Evolutionary conservation across 1,140 invertebrate species (phyloP), one percentile per base, ranked within the genome.

Genomic region (Polyergus mexicanus): DNA sequence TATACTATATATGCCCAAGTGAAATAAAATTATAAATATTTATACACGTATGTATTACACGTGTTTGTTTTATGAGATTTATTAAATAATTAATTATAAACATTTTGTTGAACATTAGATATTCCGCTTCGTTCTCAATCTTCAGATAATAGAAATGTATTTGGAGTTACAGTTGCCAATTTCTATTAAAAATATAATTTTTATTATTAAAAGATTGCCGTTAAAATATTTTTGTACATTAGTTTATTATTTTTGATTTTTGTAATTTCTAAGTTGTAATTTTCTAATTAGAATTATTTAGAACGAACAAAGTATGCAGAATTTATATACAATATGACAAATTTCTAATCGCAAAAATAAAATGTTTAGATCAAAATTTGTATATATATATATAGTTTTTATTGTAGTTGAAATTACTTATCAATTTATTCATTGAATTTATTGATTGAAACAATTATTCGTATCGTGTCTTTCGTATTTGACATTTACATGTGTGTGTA

Each of bases 61-160:
- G 44, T 47, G 3, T 47, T 47, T 47, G 2, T 65, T 13, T 66
- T 5, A 7, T 65, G 11, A 63, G 28, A 77, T 77, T 77, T 77
- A 35, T 62, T 32, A 47, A 11, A 32, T 25, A 32, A 32, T 47
- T 62, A 22, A 13, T 6, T 47, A 35, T 13, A 35, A 47, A 47
- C n/a, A 62, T 13, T 69, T 44, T 41, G n/a, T 19, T 69, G 16
- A 72, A 51, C 1, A 28, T n/a, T 13, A 51, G 8, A 71, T 19
- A 69, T 28, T 22, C 38, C 38, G 7, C 13, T 71, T 71, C 25
- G 16, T 11, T 51, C 3, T n/a, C 19, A 69, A 47, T n/a, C 6
- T 51, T 51, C 3, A 51, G 11, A 51, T 51, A 13, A 2, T 51
- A 51, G 16, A 41, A 8, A n/a, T 54, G 1, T 54, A 54, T 54